A percentile compares a stretch with the other conserved stretches of the same genome.
Conservation (phyloP, 1,140 invertebrate genomes). For the Drosophila leontia region DNA sequence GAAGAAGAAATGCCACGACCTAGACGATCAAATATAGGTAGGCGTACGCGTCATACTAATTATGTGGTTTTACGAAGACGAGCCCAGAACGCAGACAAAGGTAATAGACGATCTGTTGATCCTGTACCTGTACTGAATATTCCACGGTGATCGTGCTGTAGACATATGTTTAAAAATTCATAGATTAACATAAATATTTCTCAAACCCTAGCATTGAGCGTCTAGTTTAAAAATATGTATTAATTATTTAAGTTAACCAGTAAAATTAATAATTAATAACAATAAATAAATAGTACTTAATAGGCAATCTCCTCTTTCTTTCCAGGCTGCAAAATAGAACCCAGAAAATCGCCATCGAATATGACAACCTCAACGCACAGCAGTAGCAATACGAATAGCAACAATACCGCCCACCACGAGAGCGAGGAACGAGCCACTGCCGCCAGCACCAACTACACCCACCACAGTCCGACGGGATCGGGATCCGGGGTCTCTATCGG, state of each 20-base stretch:
- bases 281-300: neutral
- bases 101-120: too few species aligned
- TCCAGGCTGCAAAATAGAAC: neutral
- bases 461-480: conserved; percentile 44
- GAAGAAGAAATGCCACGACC: too few species aligned
- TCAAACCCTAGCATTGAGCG: neutral
- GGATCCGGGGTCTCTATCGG: conserved; percentile 41
- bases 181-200: neutral
- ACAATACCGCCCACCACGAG: conserved; percentile 29
- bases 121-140: too few species aligned
- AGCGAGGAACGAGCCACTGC: conserved; percentile 28
- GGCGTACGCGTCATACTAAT: too few species aligned
- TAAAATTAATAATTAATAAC: neutral
- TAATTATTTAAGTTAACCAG: neutral
- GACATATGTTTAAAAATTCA: too few species aligned
- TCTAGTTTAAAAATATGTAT: neutral
- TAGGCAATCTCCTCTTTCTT: neutral
- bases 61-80: too few species aligned
- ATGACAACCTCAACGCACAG: conserved; percentile 75
- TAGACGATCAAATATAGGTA: too few species aligned
- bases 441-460: conserved; percentile 28
- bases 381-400: conserved; percentile 37
- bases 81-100: too few species aligned
- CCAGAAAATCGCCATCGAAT: conserved; percentile 36
- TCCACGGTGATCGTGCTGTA: too few species aligned